Evolutionary conservation across 2,797 vertebrate genomes (phyloP).

Genomic region (Ctenopoma kingsleyae): DNA sequence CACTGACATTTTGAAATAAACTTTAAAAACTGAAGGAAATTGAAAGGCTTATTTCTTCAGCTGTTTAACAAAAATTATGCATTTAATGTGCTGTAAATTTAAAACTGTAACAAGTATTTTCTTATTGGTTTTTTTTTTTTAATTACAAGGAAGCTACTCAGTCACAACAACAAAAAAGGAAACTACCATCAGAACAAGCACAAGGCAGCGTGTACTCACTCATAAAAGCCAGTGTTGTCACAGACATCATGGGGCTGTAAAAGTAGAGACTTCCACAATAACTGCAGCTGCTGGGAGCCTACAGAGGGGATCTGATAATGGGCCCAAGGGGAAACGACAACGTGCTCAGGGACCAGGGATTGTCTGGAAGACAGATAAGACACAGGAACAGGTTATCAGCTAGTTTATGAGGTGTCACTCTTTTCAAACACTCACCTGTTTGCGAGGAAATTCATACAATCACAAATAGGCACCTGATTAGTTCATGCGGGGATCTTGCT

Average conservation of each 20-base stretch:
- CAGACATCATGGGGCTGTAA: constrained; percentile 67
- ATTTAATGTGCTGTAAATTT: neutral
- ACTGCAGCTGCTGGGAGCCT: constrained; percentile 69
- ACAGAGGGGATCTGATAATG: constrained; percentile 86
- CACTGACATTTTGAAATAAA: neutral
- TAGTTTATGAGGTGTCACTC: constrained; percentile 82
- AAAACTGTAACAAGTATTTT: neutral
- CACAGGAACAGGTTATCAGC: constrained; percentile 79
- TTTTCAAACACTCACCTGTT: constrained; percentile 74
- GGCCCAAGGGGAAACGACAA: constrained; percentile 84
- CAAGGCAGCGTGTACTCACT: constrained; percentile 51
- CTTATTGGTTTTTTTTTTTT: neutral
- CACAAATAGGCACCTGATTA: constrained; percentile 47
- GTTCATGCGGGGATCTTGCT: constrained; percentile 37
- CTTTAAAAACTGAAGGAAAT: neutral
- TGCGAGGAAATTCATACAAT: constrained; percentile 43
- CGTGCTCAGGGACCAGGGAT: constrained; percentile 82
- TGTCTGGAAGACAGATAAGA: constrained; percentile 81
- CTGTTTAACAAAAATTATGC: neutral
- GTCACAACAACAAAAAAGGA: constrained; percentile 29
- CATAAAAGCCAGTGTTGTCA: constrained; percentile 68
- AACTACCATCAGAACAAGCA: constrained; percentile 25
- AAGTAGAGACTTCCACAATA: constrained; percentile 68
- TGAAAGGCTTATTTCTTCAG: neutral
- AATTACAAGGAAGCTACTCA: neutral